Percentiles rank a stretch among this genome's conserved stretches.
phyloP scores from a whole-genome alignment of 2,888 invertebrate species.

The Ennomos fuscantarius region DNA sequence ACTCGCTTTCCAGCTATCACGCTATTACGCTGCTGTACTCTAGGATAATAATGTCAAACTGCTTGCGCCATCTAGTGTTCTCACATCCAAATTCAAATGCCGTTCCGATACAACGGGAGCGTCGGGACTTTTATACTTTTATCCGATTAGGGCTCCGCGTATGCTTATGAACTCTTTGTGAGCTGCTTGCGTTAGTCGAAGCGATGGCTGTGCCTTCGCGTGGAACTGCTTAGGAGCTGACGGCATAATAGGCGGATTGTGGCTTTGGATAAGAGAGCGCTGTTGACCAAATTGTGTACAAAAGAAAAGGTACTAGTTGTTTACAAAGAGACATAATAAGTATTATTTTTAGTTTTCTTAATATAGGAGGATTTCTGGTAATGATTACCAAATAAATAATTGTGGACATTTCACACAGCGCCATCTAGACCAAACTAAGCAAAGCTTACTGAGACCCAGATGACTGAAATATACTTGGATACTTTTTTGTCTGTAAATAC shows the following conservation, averaged over 20 bases:
- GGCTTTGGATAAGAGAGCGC: slow-evolving; percentile 3
- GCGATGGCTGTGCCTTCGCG: slow-evolving; percentile 18
- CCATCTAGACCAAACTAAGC: too few relatives aligned
- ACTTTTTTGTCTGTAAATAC: too few relatives aligned
- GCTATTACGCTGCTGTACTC: too few relatives aligned
- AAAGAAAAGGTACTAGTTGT: neutral
- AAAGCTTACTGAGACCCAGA: too few relatives aligned
- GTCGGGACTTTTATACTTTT: slow-evolving; percentile 73
- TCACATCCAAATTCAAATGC: slow-evolving; percentile 14
- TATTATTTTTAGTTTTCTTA: too few relatives aligned
- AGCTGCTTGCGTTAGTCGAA: slow-evolving; percentile 30
- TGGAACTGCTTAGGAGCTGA: slow-evolving; percentile 20
- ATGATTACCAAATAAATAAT: too few relatives aligned
- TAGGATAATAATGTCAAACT: too few relatives aligned
- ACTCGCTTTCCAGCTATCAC: too few relatives aligned
- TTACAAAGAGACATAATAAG: too few relatives aligned
- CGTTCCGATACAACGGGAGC: slow-evolving; percentile 50
- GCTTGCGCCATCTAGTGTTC: slow-evolving; percentile 11
- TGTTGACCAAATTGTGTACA: slow-evolving; percentile 18
- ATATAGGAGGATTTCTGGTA: too few relatives aligned
- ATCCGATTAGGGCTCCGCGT: slow-evolving; percentile 77
- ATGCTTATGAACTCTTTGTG: slow-evolving; percentile 80
- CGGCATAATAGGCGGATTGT: slow-evolving; percentile 12
- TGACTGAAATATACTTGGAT: too few relatives aligned
- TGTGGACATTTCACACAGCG: too few relatives aligned